Evolutionary conservation across 2,797 vertebrate species (phyloP).

Genomic region (Hyperoplus immaculatus): DNA sequence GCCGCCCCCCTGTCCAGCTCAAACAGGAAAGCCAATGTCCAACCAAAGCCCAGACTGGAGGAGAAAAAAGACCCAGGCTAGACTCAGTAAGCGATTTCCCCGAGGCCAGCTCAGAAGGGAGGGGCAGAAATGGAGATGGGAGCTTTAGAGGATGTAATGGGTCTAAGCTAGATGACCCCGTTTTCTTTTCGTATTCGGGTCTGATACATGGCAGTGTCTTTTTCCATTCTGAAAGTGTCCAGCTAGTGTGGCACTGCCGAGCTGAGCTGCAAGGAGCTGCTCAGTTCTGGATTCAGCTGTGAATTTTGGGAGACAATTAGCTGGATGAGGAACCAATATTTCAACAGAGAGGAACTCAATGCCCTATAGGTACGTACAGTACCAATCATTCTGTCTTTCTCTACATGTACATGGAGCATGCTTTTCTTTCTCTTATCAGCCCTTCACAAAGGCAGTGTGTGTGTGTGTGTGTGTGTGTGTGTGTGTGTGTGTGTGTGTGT

Average conservation of each 20-base stretch:
- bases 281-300: slow-evolving; percentile 46
- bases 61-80: slow-evolving; percentile 76
- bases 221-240: slow-evolving; percentile 57
- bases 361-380: slow-evolving; percentile 78
- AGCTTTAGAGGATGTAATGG: slow-evolving; percentile 60
- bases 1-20: slow-evolving; percentile 57
- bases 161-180: slow-evolving; percentile 59
- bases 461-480: neutral
- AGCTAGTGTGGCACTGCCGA: slow-evolving; percentile 51
- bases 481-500: no score
- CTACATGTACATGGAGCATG: slow-evolving; percentile 32
- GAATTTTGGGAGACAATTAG: slow-evolving; percentile 60
- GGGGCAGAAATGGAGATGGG: slow-evolving; percentile 75
- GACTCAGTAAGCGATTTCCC: slow-evolving; percentile 66
- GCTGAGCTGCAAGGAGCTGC: slow-evolving; percentile 51
- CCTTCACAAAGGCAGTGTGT: slow-evolving; percentile 24
- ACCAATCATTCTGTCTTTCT: slow-evolving; percentile 50
- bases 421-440: slow-evolving; percentile 40
- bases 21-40: slow-evolving; percentile 70
- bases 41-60: slow-evolving; percentile 64
- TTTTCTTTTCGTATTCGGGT: slow-evolving; percentile 64
- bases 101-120: slow-evolving; percentile 64
- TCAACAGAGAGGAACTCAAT: slow-evolving; percentile 65
- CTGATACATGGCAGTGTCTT: slow-evolving; percentile 63
- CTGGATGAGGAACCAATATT: slow-evolving; percentile 65